phyloP scores from a whole-genome alignment of 92 coral and sea anemone species.

The Pocillopora meandrina region DNA sequence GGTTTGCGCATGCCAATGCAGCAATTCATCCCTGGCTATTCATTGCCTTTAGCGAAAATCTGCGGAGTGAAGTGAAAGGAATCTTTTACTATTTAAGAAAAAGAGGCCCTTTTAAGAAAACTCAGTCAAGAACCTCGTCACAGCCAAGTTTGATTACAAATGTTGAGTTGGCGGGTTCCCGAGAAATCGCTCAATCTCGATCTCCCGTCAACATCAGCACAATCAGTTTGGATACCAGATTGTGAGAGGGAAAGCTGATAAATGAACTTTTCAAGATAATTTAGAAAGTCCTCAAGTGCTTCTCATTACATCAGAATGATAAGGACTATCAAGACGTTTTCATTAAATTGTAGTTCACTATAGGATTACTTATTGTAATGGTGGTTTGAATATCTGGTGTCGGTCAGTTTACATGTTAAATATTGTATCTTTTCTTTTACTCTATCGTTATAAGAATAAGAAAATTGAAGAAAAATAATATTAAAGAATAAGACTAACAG shows the following conservation, averaged over 20 bases:
- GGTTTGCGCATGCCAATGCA: constrained; percentile 38
- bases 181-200: constrained; percentile 34
- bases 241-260: background rate
- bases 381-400: no score
- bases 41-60: constrained; percentile 31
- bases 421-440: no score
- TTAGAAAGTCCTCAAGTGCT: background rate
- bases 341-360: no score
- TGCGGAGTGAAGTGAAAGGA: constrained; percentile 18
- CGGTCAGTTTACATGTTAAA: no score
- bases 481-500: no score
- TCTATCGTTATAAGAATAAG: background rate
- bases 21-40: constrained; percentile 42
- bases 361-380: no score
- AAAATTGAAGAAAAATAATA: no score
- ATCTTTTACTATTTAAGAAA: constrained; percentile 4
- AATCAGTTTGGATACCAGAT: constrained; percentile 23
- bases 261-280: background rate
- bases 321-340: no score
- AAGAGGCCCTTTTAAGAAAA: background rate
- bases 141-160: constrained; percentile 21
- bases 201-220: constrained; percentile 9
- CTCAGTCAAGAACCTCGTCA: constrained; percentile 15
- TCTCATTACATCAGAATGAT: no score
- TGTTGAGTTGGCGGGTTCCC: constrained; percentile 13